Base-by-base conservation (phyloP, 2,888 invertebrate species). In the Aleiodes leptofemur region DNA sequence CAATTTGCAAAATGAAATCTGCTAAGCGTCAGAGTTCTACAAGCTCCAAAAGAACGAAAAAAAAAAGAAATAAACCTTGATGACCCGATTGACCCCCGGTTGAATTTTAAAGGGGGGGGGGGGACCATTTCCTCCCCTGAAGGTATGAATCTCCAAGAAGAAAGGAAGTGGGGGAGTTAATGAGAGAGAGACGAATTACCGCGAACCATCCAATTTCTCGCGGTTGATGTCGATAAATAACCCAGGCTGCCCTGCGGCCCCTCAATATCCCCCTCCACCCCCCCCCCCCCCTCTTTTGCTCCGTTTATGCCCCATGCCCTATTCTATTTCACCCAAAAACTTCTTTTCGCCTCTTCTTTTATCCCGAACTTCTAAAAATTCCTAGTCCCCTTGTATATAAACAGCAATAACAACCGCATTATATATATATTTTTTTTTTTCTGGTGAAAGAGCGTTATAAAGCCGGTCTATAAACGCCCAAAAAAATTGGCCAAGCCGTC, bases 171-270 rank as follows among this genome's bases (percentile, higher is more conserved):
- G 34, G 14, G 23, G 68, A 16, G 69, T 3, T 43, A 31, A 16
- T 53, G 23, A 23, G 38, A 51, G 48, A 57, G 50, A 56, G 55
- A 69, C 51, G 57, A 74, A 74, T 76, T 78, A 76, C 73, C 72
- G 69, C 73, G 76, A 72, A 55, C 73, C 57, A 53, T 59, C 53
- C 77, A 77, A 77, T 76, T 77, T 78, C 73, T 71, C 64, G 61
- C 64, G 64, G 43, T 77, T 80, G 76, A 79, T 79, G 79, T 81
- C 82, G 76, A 81, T 80, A 81, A 81, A 82, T 81, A 81, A 82
- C 77, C 72, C 66, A 13, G 53, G 51, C 55, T 61, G 72, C 71
- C 74, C 61, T 61, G 55, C n/a, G 59, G 76, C 72, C 74, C 34
- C 23, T 61, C 34, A 74, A 69, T 73, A 57, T 53, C 34, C 73